Percentiles rank a stretch among this genome's conserved stretches.
These are phyloP conservation scores for Conus betulinus DNA, from an alignment of 1,140 invertebrate species.

Conservation along the genomic window DNA sequence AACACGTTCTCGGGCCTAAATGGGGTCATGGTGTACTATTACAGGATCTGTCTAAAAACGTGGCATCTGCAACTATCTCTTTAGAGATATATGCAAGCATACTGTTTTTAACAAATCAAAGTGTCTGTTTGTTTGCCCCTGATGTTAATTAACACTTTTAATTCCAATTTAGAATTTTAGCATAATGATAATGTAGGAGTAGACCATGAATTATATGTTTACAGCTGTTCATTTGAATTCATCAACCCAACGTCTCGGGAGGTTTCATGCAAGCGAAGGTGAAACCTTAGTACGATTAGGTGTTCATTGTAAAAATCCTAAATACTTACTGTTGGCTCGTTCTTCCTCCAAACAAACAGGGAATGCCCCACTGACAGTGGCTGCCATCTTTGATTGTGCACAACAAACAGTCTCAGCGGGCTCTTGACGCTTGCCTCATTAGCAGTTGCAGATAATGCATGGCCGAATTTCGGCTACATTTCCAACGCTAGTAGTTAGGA, in stretches of 20 bases:
- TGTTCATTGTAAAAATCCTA: background rate
- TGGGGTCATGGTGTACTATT: background rate
- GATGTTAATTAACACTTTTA: background rate
- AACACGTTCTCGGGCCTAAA: background rate
- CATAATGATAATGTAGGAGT: slow-evolving; percentile 5
- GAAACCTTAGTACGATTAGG: background rate
- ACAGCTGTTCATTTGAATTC: background rate
- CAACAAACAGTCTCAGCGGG: slow-evolving; percentile 50
- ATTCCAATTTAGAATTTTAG: slow-evolving; percentile 19
- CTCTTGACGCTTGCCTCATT: slow-evolving; percentile 51
- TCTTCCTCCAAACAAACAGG: slow-evolving; percentile 56
- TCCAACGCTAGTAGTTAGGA: background rate
- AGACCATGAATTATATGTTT: slow-evolving; percentile 11
- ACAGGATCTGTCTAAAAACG: background rate
- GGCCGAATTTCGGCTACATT: slow-evolving; percentile 26
- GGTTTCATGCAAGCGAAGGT: background rate
- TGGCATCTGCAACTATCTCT: background rate
- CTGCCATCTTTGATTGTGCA: slow-evolving; percentile 62
- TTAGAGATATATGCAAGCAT: background rate
- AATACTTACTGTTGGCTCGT: slow-evolving; percentile 46
- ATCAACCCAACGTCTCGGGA: background rate
- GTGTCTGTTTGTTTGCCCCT: background rate
- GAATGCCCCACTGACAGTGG: slow-evolving; percentile 52
- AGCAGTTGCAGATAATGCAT: slow-evolving; percentile 36
- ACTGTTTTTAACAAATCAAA: background rate